Conservation (phyloP, 1,140 invertebrate genomes). For the Leptinotarsa lineolata region DNA sequence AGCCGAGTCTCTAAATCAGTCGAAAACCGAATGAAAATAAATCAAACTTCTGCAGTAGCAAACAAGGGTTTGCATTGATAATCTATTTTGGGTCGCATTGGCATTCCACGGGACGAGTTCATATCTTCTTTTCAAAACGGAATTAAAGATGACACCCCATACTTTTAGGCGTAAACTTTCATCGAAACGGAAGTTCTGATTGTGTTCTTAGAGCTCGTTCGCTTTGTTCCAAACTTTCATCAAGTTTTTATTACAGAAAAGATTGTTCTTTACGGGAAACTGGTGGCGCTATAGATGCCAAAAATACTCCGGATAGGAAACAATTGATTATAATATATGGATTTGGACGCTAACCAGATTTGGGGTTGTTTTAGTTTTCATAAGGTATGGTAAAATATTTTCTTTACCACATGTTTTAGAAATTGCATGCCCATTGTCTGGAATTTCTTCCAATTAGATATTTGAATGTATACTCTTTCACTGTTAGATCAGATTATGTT, state of each 20-base stretch:
- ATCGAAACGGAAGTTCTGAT: conserved; percentile 27
- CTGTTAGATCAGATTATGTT: no score
- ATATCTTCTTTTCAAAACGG: conserved; percentile 20
- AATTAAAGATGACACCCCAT: conserved; percentile 25
- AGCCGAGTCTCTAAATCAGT: neutral
- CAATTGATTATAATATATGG: neutral
- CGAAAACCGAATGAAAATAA: neutral
- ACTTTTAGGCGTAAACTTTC: conserved; percentile 23
- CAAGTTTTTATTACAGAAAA: conserved; percentile 23
- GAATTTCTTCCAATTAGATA: no score
- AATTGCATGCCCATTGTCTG: no score
- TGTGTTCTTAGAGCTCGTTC: conserved; percentile 12
- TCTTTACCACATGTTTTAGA: neutral
- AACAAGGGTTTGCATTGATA: conserved; percentile 20
- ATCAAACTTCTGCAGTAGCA: conserved; percentile 16
- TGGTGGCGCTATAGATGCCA: neutral
- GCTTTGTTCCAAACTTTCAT: conserved; percentile 24
- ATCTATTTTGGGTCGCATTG: conserved; percentile 9
- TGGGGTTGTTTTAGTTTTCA: neutral
- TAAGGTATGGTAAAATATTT: neutral
- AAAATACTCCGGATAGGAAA: neutral
- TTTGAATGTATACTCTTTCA: no score
- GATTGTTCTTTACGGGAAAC: conserved; percentile 22
- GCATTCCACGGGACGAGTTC: neutral
- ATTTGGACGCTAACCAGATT: neutral